Percentiles rank a stretch among this genome's conserved stretches.
Conservation (phyloP, 1,140 invertebrate genomes). For the Zeugodacus cucurbitae region DNA sequence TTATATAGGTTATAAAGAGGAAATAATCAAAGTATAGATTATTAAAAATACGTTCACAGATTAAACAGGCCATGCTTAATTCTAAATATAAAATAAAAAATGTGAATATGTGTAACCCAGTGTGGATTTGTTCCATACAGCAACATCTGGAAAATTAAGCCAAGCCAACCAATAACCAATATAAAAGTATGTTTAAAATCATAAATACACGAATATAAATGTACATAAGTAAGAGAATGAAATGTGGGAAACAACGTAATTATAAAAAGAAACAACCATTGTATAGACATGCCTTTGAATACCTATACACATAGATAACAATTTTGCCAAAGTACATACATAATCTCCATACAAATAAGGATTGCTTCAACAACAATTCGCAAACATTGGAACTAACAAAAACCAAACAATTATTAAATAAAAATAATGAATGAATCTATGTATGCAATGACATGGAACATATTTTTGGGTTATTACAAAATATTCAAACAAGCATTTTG, state of each 20-base stretch:
- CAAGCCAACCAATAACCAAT: conserved; percentile 29
- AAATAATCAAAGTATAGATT: neutral
- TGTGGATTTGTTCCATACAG: neutral
- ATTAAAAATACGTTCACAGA: neutral
- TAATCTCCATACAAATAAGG: no score
- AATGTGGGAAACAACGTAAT: no score
- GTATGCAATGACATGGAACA: neutral
- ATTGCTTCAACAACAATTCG: no score
- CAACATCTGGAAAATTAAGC: neutral
- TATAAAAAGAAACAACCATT: no score
- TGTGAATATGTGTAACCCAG: neutral
- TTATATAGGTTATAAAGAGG: neutral
- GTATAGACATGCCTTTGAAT: no score
- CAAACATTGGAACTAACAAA: no score
- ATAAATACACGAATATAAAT: neutral
- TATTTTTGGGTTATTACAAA: neutral
- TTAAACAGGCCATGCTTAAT: neutral
- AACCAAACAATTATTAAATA: no score
- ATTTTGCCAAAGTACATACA: no score
- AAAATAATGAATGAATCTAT: no score
- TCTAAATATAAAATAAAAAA: neutral
- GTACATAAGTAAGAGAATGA: neutral
- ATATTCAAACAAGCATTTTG: neutral
- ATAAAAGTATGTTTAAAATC: neutral
- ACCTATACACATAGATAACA: no score